These are phyloP conservation scores for Zonitis immaculata DNA, from an alignment of 2,888 invertebrate species.

Conservation along the genomic window DNA sequence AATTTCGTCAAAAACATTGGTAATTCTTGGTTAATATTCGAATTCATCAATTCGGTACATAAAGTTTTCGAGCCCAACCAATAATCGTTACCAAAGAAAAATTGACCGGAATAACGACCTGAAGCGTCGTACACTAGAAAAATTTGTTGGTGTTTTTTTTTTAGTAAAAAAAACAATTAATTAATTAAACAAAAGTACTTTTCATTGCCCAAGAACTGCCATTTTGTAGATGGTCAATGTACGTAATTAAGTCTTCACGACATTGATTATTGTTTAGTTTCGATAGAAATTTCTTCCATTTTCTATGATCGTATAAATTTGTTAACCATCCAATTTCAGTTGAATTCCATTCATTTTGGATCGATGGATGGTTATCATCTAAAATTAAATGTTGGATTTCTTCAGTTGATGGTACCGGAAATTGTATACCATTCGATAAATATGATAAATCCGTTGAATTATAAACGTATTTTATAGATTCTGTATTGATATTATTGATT, in stretches of 20 bases:
- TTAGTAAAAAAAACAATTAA: too few relatives aligned
- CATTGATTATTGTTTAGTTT: slow-evolving; percentile 44
- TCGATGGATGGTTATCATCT: slow-evolving; percentile 20
- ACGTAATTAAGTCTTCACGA: slow-evolving; percentile 54
- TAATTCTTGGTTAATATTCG: slow-evolving; percentile 50
- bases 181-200: too few relatives aligned
- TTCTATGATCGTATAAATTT: slow-evolving; percentile 61
- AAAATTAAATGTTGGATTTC: slow-evolving; percentile 27
- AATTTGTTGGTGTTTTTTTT: too few relatives aligned
- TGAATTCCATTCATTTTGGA: slow-evolving; percentile 14
- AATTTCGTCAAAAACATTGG: slow-evolving; percentile 61
- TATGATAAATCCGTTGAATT: slow-evolving; percentile 47
- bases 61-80: slow-evolving; percentile 72
- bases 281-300: slow-evolving; percentile 47
- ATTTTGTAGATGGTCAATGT: slow-evolving; percentile 55
- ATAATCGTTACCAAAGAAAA: slow-evolving; percentile 75
- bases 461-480: slow-evolving; percentile 35
- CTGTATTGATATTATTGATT: slow-evolving; percentile 9
- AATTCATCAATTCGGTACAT: slow-evolving; percentile 61
- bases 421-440: slow-evolving; percentile 45
- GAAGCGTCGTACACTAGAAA: slow-evolving; percentile 73
- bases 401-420: slow-evolving; percentile 36
- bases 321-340: slow-evolving; percentile 62
- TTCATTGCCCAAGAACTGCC: slow-evolving; percentile 71
- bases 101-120: slow-evolving; percentile 71